A percentile compares a stretch with the other conserved stretches of the same genome.
Evolutionary conservation across 1,140 invertebrate genomes (phyloP).

Genomic region (Euura lappo): DNA sequence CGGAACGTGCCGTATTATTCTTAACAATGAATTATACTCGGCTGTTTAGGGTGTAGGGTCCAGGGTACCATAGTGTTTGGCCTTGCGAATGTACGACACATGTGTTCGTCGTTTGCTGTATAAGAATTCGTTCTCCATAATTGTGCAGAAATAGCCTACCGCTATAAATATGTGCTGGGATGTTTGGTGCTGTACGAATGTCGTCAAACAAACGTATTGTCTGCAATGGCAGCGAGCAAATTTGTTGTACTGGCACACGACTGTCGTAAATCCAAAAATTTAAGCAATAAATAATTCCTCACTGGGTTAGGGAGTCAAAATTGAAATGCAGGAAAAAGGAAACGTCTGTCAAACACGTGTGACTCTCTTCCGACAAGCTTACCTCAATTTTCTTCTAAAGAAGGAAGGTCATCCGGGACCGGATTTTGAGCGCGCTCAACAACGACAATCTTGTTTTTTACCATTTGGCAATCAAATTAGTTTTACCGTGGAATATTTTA

Average conservation of each 20-base stretch:
- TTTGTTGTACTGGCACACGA: not conserved
- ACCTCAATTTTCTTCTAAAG: no score
- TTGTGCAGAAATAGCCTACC: not conserved
- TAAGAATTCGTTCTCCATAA: slow-evolving; percentile 1
- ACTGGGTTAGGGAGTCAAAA: not conserved
- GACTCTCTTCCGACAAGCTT: no score
- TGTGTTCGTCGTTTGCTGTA: not conserved
- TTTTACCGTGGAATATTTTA: no score
- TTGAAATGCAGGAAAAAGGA: not conserved
- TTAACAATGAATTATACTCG: not conserved
- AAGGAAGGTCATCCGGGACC: no score
- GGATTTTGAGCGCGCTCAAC: no score
- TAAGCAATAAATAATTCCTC: not conserved
- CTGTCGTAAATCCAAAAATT: slow-evolving; percentile 3
- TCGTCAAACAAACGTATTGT: slow-evolving; percentile 4
- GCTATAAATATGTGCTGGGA: not conserved
- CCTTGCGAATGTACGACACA: no score
- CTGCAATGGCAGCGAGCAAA: not conserved
- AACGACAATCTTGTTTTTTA: no score
- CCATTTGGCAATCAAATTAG: no score
- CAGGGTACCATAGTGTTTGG: no score
- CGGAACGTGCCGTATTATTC: not conserved
- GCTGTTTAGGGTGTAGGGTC: not conserved
- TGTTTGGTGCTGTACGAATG: not conserved
- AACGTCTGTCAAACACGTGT: no score